These are phyloP conservation scores for Rotaria macrura DNA, from an alignment of 2,888 invertebrate genomes.

Conservation along the genomic window DNA sequence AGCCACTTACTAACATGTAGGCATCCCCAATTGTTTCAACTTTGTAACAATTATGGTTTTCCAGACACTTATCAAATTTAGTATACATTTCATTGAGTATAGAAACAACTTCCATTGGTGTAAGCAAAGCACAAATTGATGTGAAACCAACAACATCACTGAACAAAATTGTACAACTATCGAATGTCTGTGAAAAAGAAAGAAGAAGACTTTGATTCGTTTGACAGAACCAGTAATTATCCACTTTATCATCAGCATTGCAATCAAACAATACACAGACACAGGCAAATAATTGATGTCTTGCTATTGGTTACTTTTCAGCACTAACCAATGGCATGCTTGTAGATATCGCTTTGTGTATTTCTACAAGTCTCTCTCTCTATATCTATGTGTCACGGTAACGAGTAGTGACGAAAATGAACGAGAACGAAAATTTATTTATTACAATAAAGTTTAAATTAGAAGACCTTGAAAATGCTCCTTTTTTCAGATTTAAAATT, in stretches of 20 bases:
- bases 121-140: slow-evolving; percentile 84
- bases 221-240: neutral
- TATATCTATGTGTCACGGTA: too few species aligned
- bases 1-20: slow-evolving; percentile 93
- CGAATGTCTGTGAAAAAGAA: slow-evolving; percentile 55
- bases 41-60: slow-evolving; percentile 84
- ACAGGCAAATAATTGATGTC: neutral
- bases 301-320: neutral
- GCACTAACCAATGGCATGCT: neutral
- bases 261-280: too few species aligned
- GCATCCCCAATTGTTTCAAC: slow-evolving; percentile 93
- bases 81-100: slow-evolving; percentile 90
- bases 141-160: slow-evolving; percentile 96
- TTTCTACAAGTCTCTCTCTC: neutral
- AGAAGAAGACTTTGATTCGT: too few species aligned
- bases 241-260: too few species aligned
- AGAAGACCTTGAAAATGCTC: too few species aligned
- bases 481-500: too few species aligned
- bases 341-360: neutral
- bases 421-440: too few species aligned
- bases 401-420: too few species aligned
- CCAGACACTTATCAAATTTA: slow-evolving; percentile 85
- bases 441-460: neutral
- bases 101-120: slow-evolving; percentile 91
- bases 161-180: slow-evolving; percentile 85